Evolutionary conservation across 2,888 invertebrate species (phyloP), one percentile per base, ranked within the genome.

Genomic region (Nemotelus pantherinus): DNA sequence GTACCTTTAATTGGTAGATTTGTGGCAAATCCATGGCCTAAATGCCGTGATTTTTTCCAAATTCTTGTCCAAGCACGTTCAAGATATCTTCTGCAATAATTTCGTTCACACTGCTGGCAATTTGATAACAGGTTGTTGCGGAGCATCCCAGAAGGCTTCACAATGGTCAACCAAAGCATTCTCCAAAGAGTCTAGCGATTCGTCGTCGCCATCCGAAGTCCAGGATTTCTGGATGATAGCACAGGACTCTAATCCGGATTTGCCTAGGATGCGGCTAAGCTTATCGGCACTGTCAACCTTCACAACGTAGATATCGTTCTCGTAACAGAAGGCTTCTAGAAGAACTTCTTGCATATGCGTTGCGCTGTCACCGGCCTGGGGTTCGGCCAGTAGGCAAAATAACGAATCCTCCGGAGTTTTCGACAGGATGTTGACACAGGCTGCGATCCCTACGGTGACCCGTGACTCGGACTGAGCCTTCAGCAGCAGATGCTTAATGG

Each of bases 261-360:
- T 82, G 89, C 90, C 77, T 87, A 91, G 86, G 81, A 87, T 87
- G 44, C 86, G 84, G 80, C 86, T 87, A 63, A 87, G 80, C 82
- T 89, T 89, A 82, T 88, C 87, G 65, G 89, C 87, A 79, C 88
- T 88, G 81, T 90, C 90, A 68, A 90, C 93, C 88, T 93, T 92
- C 80, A 94, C 90, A 75, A 93, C 92, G 82, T 92, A 92, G 83
- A 94, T 94, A 81, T 92, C 93, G 80, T 93, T 93, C 85, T 94
- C 94, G 57, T 91, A 92, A 85, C 94, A 94, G 85, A 93, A 93
- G 0, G 94, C 94, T 83, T 93, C 93, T 50, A 94, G 87, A 0
- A 94, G 88, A 3, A 94, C 93, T 83, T 93, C 92, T 83, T 94
- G 93, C 89, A 94, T 93, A 83, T 94, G 94, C 5, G 92, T 92